Evolutionary conservation across 2,113 vertebrate species (phyloP).

Genomic region (Muscicapa adusta): DNA sequence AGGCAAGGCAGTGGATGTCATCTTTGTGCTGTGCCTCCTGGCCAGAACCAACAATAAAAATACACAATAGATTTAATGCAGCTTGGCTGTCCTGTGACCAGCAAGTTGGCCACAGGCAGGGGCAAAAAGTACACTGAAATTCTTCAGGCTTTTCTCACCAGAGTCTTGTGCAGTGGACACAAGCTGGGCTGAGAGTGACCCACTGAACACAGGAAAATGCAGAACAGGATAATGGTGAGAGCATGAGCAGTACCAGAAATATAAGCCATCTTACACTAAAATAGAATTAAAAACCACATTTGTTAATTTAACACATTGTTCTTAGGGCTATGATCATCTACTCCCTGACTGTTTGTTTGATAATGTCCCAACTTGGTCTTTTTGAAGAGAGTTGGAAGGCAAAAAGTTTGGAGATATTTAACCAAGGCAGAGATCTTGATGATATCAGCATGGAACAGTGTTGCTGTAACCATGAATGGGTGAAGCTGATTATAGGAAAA

Average conservation of each 20-base stretch:
- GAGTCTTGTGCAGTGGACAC: neutral
- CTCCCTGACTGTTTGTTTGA: fast-evolving
- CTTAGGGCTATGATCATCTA: neutral
- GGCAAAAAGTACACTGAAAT: neutral
- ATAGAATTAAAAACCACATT: fast-evolving
- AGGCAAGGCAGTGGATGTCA: neutral
- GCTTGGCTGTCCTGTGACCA: neutral
- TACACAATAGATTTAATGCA: neutral
- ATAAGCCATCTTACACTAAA: neutral
- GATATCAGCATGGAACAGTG: neutral
- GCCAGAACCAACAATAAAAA: neutral
- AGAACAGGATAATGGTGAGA: neutral
- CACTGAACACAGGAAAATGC: neutral
- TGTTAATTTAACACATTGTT: neutral
- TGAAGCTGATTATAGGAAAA: neutral
- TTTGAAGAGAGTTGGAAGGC: neutral
- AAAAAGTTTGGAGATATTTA: neutral
- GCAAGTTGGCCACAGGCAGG: neutral
- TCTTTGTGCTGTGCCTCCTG: neutral
- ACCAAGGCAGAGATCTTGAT: neutral
- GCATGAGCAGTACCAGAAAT: neutral
- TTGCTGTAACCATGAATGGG: neutral
- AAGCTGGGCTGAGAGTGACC: neutral
- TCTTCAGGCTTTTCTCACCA: neutral
- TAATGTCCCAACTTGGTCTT: neutral